Percentiles rank a stretch among this genome's conserved stretches.
phyloP scores from a whole-genome alignment of 1,140 invertebrate genomes.

The Lithobius niger region DNA sequence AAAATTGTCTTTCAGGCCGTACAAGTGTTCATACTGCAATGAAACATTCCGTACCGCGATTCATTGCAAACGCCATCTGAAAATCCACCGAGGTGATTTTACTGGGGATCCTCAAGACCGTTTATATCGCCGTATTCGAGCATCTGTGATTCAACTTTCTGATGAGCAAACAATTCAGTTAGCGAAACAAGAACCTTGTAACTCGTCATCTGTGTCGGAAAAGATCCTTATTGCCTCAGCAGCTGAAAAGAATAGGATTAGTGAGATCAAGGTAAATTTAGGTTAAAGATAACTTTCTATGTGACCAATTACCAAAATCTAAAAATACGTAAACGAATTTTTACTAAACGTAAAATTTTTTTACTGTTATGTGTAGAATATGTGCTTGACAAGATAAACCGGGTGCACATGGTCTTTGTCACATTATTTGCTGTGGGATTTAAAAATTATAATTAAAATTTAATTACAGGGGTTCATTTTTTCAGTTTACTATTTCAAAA shows the following conservation, averaged over 20 bases:
- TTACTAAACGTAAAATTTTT: no score
- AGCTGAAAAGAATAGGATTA: constrained; percentile 29
- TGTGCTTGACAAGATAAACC: no score
- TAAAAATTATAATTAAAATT: no score
- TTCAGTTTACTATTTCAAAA: no score
- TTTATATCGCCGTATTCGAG: background rate
- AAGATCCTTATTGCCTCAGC: constrained; percentile 39
- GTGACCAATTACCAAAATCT: no score
- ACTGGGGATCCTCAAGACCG: background rate
- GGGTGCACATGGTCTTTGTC: no score
- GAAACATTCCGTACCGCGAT: constrained; percentile 34
- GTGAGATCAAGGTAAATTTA: constrained; percentile 24
- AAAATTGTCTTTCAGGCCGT: constrained; percentile 17
- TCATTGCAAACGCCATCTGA: constrained; percentile 35
- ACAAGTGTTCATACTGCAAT: constrained; percentile 34
- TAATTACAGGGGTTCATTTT: no score
- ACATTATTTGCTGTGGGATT: no score
- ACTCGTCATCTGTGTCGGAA: constrained; percentile 34
- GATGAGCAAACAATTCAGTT: constrained; percentile 29
- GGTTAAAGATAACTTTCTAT: no score
- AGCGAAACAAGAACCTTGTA: constrained; percentile 20
- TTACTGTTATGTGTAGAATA: constrained; percentile 1
- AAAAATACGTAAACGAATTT: no score
- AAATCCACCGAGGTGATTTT: constrained; percentile 23
- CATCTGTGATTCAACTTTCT: constrained; percentile 23